These are phyloP conservation scores for Pogonus chalceus DNA, from an alignment of 1,140 invertebrate genomes.

Conservation along the genomic window DNA sequence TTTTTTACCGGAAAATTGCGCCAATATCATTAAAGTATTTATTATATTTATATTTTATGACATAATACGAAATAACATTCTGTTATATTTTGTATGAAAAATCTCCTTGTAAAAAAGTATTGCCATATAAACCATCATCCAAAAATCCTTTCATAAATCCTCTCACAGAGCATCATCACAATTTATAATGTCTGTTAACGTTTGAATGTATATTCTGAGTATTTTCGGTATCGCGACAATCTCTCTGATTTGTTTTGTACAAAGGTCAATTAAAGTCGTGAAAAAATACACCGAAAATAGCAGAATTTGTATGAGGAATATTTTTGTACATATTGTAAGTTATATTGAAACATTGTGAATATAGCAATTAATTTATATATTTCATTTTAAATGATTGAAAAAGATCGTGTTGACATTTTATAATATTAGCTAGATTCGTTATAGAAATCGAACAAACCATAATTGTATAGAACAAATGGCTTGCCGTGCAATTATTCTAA, in stretches of 20 bases:
- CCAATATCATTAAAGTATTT: no score
- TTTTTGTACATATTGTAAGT: slow-evolving; percentile 45
- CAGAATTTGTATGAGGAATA: slow-evolving; percentile 37
- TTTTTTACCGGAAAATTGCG: no score
- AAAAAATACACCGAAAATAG: slow-evolving; percentile 7
- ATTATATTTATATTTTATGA: no score
- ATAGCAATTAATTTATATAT: slow-evolving; percentile 30
- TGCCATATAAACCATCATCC: slow-evolving; percentile 14
- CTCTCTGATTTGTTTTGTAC: slow-evolving; percentile 35
- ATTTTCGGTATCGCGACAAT: slow-evolving; percentile 13
- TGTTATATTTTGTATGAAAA: no score
- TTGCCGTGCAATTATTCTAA: slow-evolving; percentile 28
- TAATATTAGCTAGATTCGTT: slow-evolving; percentile 34
- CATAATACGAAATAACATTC: not conserved
- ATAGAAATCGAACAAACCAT: slow-evolving; percentile 21
- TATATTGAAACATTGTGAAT: slow-evolving; percentile 36
- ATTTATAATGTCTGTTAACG: slow-evolving; percentile 13
- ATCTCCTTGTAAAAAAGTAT: slow-evolving; percentile 24
- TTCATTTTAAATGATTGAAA: slow-evolving; percentile 36
- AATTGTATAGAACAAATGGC: slow-evolving; percentile 35
- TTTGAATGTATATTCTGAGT: slow-evolving; percentile 29
- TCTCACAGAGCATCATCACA: slow-evolving; percentile 9
- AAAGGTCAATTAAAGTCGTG: slow-evolving; percentile 39
- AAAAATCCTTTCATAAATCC: slow-evolving; percentile 10
- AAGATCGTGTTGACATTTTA: slow-evolving; percentile 37